Percentiles rank a stretch among this genome's conserved stretches.
phyloP scores from a whole-genome alignment of 2,113 vertebrate genomes.

The Pimephales promelas region DNA sequence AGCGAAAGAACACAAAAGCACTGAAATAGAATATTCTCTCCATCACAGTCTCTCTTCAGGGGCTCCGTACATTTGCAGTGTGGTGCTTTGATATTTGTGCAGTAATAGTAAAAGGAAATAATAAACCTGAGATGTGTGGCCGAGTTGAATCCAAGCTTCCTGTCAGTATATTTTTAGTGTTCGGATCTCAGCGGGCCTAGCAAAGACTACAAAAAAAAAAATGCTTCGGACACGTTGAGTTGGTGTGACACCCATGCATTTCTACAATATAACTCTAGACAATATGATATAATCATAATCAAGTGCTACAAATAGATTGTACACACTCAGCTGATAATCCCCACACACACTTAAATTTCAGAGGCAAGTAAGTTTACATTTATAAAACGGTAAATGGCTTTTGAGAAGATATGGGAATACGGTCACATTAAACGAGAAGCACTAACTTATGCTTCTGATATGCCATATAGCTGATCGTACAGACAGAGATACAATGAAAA shows the following conservation, averaged over 20 bases:
- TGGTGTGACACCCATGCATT: slow-evolving; percentile 20
- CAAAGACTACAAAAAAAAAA: slow-evolving; percentile 22
- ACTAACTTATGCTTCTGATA: not conserved
- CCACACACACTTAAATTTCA: slow-evolving; percentile 43
- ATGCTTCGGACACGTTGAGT: not conserved
- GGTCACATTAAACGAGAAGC: not conserved
- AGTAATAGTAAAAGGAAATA: slow-evolving; percentile 1
- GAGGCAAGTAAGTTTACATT: slow-evolving; percentile 5
- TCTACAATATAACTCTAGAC: slow-evolving; percentile 35
- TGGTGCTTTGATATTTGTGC: slow-evolving; percentile 28
- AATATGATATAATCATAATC: slow-evolving; percentile 36
- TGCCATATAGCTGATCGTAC: not conserved
- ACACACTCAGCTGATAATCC: slow-evolving; percentile 37
- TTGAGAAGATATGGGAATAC: slow-evolving; percentile 11
- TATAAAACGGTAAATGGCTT: slow-evolving; percentile 45
- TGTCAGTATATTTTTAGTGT: not conserved
- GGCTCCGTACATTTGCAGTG: not conserved
- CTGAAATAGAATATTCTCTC: not conserved
- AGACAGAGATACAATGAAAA: slow-evolving; percentile 3
- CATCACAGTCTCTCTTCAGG: not conserved
- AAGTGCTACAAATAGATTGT: slow-evolving; percentile 57
- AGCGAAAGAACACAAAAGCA: not conserved
- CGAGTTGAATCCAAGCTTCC: not conserved
- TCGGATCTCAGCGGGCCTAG: not conserved
- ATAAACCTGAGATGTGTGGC: slow-evolving; percentile 39